Conservation (phyloP, 1,140 invertebrate species). For the Amyelois transitella region DNA sequence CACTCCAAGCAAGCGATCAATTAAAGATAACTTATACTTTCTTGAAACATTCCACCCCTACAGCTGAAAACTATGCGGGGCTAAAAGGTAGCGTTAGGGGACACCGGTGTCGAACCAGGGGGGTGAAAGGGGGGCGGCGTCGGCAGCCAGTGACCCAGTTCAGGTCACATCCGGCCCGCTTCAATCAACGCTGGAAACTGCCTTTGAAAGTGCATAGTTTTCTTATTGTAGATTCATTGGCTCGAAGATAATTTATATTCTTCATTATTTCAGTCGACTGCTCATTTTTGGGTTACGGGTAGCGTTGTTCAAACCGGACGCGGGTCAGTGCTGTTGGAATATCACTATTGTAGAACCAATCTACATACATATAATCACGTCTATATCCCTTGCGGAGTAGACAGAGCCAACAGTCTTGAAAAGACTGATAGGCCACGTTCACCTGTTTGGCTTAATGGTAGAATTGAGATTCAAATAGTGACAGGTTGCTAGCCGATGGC, state of each 20-base stretch:
- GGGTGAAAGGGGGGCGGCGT: constrained; percentile 5
- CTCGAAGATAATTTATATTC: not conserved
- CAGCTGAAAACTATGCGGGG: not conserved
- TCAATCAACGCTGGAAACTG: constrained; percentile 31
- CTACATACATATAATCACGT: no score
- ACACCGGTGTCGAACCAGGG: not conserved
- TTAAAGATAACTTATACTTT: not conserved
- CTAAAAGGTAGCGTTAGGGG: constrained; percentile 1
- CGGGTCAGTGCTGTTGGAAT: no score
- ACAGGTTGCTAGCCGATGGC: no score
- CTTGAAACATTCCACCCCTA: not conserved
- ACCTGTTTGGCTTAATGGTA: no score
- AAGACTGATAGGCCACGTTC: no score
- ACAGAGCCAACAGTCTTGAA: no score
- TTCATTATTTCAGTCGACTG: not conserved
- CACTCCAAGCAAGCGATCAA: no score
- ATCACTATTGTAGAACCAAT: no score
- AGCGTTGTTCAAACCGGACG: no score
- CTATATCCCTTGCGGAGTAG: no score
- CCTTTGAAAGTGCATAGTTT: constrained; percentile 24
- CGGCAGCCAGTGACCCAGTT: constrained; percentile 23
- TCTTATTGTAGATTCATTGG: constrained; percentile 2
- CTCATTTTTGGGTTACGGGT: no score
- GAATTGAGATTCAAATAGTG: no score
- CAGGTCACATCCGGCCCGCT: constrained; percentile 24